phyloP scores from a whole-genome alignment of 2,113 vertebrate species.

The Phainopepla nitens region DNA sequence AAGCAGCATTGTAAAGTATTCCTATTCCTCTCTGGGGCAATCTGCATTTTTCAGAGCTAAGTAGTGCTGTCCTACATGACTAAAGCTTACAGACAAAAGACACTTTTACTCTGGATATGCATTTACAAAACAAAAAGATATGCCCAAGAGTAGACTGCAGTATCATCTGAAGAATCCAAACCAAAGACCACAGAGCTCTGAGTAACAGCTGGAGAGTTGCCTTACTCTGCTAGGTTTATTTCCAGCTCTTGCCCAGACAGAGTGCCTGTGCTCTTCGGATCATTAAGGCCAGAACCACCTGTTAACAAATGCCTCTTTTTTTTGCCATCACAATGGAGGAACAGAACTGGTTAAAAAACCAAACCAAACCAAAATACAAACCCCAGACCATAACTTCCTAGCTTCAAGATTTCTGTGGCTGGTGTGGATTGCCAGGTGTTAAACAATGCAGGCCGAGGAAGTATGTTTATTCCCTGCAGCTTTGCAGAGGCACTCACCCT shows the following conservation, averaged over 20 bases:
- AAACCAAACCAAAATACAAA: neutral
- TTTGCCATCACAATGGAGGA: neutral
- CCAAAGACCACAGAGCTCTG: neutral
- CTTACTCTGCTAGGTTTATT: neutral
- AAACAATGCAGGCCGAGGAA: neutral
- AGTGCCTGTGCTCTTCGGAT: neutral
- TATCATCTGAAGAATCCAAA: neutral
- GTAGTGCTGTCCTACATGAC: neutral
- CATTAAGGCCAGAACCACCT: neutral
- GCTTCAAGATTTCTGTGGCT: neutral
- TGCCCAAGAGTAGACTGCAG: neutral
- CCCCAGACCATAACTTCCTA: neutral
- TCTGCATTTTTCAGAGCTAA: neutral
- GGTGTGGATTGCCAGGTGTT: neutral
- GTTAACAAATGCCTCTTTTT: neutral
- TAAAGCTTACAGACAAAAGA: neutral
- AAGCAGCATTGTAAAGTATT: neutral
- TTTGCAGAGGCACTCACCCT: neutral
- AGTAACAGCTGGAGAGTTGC: neutral
- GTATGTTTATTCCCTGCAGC: neutral
- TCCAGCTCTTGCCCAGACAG: neutral
- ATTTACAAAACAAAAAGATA: neutral
- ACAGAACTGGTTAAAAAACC: neutral
- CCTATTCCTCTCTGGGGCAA: neutral
- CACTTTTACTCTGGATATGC: neutral